Base-by-base conservation (phyloP, 2,113 vertebrate genomes). In the Orthonyx spaldingii region DNA sequence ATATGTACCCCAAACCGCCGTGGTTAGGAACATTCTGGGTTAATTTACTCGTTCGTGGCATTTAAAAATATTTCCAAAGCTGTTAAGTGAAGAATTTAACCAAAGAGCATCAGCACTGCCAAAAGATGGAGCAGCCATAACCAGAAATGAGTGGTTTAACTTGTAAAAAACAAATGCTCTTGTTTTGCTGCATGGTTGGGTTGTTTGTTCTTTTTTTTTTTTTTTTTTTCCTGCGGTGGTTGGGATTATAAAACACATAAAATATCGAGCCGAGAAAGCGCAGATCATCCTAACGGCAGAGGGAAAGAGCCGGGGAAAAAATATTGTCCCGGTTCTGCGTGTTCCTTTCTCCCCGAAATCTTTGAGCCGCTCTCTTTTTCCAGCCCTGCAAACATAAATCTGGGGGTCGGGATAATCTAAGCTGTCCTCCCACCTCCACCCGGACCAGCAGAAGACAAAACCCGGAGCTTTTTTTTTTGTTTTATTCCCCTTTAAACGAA, bases 1-100 rank as follows among this genome's bases (percentile, higher is more conserved):
- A 1, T 3, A 1, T 1, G 3, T 1, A 2, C 10, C 46, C 32
- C 71, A n/a, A 64, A 71, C 6, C 6, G 12, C 2, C 27, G 21
- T 3, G 26, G 1, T 72, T 23, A 4, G 14, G 2, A 13, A 13
- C 17, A 2, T 68, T 94, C 87, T 12, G 37, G 32, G 10, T 56
- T 32, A 1, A 33, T 84, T 82, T 27, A 3, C 14, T 18, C 1
- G 4, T 59, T 63, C 7, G 23, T 13, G 47, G 16, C 30, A 0
- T 63, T 74, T 4, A 2, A 41, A 50, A 74, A 46, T 18, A 66
- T 39, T 72, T 24, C 32, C 9, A 3, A 49, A 18, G 6, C 20
- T 47, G 10, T 41, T 5, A 4, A 88, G 41, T 3, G 53, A 65
- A 69, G 68, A 35, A 19, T 11, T 64, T 2, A 1, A n/a, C 49